Conservation (phyloP, 2,888 invertebrate genomes). For the Nymphalis c-album region DNA sequence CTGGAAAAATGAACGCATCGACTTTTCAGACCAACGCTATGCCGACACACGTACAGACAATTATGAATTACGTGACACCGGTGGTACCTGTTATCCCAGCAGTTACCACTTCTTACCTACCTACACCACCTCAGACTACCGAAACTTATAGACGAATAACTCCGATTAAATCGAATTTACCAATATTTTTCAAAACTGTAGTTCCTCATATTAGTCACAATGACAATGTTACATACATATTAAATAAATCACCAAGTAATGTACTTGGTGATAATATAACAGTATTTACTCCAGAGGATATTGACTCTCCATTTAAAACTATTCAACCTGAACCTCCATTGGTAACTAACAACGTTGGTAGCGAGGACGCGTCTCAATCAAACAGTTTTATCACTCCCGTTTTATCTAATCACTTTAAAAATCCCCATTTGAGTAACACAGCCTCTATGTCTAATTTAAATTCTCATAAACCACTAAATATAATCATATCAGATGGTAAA, state of each 20-base stretch:
- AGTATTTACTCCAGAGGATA: slow-evolving; percentile 53
- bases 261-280: slow-evolving; percentile 52
- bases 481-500: slow-evolving; percentile 46
- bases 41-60: slow-evolving; percentile 48
- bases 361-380: slow-evolving; percentile 33
- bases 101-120: slow-evolving; percentile 47
- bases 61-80: slow-evolving; percentile 61
- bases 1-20: slow-evolving; percentile 55
- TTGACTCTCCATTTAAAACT: slow-evolving; percentile 52
- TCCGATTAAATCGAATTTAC: slow-evolving; percentile 52
- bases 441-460: slow-evolving; percentile 9
- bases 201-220: slow-evolving; percentile 45
- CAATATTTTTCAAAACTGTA: slow-evolving; percentile 53
- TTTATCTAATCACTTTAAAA: slow-evolving; percentile 18
- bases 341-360: slow-evolving; percentile 39
- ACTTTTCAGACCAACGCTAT: slow-evolving; percentile 51
- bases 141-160: slow-evolving; percentile 55
- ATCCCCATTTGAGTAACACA: slow-evolving; percentile 14
- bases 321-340: slow-evolving; percentile 49
- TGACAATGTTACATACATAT: slow-evolving; percentile 43
- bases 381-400: slow-evolving; percentile 1
- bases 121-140: slow-evolving; percentile 50
- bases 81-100: slow-evolving; percentile 47
- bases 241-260: slow-evolving; percentile 24
- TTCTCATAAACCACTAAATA: slow-evolving; percentile 43